A percentile compares a stretch with the other conserved stretches of the same genome.
Evolutionary conservation across 2,888 invertebrate genomes (phyloP).

Genomic region (Drosophila multiciliata): DNA sequence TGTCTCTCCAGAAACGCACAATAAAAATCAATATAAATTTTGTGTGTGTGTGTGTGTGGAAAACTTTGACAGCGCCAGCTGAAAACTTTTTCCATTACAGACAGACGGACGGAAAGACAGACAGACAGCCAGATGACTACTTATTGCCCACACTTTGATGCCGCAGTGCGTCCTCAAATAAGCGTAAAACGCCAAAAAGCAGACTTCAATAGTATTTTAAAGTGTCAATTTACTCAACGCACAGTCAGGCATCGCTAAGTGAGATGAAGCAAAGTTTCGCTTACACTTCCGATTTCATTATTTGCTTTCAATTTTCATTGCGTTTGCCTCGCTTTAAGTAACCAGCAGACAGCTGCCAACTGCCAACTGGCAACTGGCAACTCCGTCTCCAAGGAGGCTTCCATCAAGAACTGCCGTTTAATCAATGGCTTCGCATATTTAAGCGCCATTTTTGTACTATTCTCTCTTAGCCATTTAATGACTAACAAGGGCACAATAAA

Average conservation of each 20-base stretch:
- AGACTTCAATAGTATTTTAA: constrained; percentile 79
- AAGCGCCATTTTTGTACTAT: constrained; percentile 12
- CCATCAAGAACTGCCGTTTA: constrained; percentile 7
- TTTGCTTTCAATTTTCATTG: constrained; percentile 72
- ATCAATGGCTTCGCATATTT: constrained; percentile 15
- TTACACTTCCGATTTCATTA: constrained; percentile 75
- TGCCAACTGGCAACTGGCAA: constrained; percentile 12
- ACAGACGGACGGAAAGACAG: constrained; percentile 45
- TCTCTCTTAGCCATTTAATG: constrained; percentile 5
- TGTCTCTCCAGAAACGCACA: constrained; percentile 68
- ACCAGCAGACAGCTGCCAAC: constrained; percentile 35
- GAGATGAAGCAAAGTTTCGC: constrained; percentile 64
- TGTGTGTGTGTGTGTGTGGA: constrained; percentile 44
- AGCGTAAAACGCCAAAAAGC: constrained; percentile 78
- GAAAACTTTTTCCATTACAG: constrained; percentile 82
- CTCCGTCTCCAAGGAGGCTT: constrained; percentile 55
- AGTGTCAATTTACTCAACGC: constrained; percentile 80
- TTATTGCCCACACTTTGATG: constrained; percentile 39
- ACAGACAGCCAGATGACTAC: constrained; percentile 29
- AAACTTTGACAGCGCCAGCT: constrained; percentile 59
- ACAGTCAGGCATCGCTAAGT: constrained; percentile 45
- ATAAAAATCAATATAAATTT: constrained; percentile 75
- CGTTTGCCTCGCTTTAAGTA: constrained; percentile 33
- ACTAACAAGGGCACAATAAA: constrained; percentile 13
- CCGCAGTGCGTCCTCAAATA: constrained; percentile 32